phyloP scores from a whole-genome alignment of 2,797 vertebrate genomes.

The Sebastes jordani region DNA sequence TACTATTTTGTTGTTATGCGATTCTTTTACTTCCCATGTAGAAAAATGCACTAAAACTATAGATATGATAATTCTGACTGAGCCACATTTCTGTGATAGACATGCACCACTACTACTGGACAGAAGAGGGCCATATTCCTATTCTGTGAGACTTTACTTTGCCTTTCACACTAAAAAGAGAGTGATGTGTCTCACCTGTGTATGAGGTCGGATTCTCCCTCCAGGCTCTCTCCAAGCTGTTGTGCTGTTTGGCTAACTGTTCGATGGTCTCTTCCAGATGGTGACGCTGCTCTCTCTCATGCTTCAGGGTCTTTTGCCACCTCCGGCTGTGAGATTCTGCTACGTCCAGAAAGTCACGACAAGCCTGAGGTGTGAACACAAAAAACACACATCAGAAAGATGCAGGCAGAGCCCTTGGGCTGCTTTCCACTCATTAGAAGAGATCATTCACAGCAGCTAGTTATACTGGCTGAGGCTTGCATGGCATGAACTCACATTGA shows the following conservation, averaged over 20 bases:
- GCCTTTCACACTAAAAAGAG: not conserved
- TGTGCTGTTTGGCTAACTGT: constrained; percentile 97
- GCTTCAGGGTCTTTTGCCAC: constrained; percentile 94
- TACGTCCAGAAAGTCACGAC: constrained; percentile 94
- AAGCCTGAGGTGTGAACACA: constrained; percentile 83
- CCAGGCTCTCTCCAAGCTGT: constrained; percentile 95
- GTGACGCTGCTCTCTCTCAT: constrained; percentile 94
- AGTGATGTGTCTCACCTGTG: constrained; percentile 58
- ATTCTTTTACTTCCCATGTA: not conserved
- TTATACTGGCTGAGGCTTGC: not conserved
- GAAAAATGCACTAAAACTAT: not conserved
- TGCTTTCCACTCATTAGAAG: not conserved
- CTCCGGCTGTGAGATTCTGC: constrained; percentile 91
- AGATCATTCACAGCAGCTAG: not conserved
- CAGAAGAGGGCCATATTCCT: constrained; percentile 29
- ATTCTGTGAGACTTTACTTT: not conserved
- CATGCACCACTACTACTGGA: not conserved
- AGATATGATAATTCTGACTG: not conserved
- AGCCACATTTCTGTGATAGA: not conserved
- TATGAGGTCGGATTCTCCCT: constrained; percentile 83
- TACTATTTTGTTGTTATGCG: not conserved
- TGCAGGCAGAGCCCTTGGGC: not conserved
- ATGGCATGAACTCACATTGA: constrained; percentile 87
- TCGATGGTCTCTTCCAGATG: constrained; percentile 96
- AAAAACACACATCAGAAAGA: constrained; percentile 11